Conservation (phyloP, 2,113 vertebrate genomes). For the Hydrochoerus hydrochaeris region DNA sequence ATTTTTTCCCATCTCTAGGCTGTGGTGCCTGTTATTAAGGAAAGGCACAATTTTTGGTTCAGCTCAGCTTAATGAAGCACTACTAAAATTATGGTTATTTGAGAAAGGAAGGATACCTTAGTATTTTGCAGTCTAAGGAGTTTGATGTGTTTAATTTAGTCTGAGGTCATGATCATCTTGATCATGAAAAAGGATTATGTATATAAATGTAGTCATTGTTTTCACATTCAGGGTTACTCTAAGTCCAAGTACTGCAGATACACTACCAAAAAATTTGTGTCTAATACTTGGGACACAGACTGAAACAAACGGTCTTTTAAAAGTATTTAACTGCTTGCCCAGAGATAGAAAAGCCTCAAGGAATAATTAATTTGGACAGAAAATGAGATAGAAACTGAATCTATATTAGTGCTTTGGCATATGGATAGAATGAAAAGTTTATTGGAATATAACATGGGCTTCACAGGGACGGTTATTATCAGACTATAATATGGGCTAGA, state of each 20-base stretch:
- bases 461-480: neutral
- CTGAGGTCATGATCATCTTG: neutral
- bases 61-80: neutral
- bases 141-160: neutral
- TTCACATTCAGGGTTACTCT: neutral
- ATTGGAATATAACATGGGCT: neutral
- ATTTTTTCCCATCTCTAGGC: neutral
- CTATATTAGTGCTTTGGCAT: neutral
- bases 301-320: neutral
- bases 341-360: slow-evolving; percentile 5
- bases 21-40: neutral
- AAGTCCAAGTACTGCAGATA: neutral
- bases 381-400: slow-evolving; percentile 24
- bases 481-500: neutral
- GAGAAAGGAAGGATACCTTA: neutral
- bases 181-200: neutral
- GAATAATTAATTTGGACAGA: slow-evolving; percentile 36
- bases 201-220: neutral
- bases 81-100: neutral
- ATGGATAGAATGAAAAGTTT: neutral
- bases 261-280: neutral
- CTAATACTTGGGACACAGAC: neutral
- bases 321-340: neutral
- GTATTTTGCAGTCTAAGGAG: neutral
- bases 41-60: neutral